Conservation (phyloP, 2,113 vertebrate genomes). For the Chionis minor region DNA sequence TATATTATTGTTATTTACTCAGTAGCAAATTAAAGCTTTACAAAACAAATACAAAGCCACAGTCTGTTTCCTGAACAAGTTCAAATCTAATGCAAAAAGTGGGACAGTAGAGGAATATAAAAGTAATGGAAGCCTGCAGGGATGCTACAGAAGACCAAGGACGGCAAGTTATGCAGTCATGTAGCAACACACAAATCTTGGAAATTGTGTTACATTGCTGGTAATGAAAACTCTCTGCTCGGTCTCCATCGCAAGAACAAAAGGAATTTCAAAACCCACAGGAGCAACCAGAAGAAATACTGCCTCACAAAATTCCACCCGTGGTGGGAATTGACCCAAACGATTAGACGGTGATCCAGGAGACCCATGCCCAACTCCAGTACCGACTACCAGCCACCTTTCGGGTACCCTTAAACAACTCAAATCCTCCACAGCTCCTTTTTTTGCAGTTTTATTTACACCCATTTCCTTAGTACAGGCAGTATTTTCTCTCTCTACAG, state of each 20-base stretch:
- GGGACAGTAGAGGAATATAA: neutral
- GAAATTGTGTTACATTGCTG: neutral
- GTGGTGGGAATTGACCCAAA: neutral
- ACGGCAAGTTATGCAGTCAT: neutral
- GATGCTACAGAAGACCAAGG: neutral
- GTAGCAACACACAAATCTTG: neutral
- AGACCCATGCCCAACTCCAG: neutral
- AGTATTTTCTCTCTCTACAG: neutral
- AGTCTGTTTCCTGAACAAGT: neutral
- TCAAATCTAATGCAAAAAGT: constrained; percentile 6
- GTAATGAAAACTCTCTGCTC: neutral
- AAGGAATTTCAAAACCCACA: neutral
- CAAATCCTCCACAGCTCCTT: neutral
- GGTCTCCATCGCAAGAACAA: neutral
- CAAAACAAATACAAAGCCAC: constrained; percentile 16
- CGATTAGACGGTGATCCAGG: neutral
- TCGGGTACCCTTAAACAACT: neutral
- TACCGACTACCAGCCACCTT: accelerated
- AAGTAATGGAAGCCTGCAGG: neutral
- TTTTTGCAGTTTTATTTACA: neutral
- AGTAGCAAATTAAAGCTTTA: constrained; percentile 47
- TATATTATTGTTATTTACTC: constrained; percentile 24
- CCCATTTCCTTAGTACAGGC: neutral
- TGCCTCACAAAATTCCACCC: neutral
- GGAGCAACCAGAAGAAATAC: neutral